These are phyloP conservation scores for Drosophila pachea DNA, from an alignment of 1,140 invertebrate species.

Conservation along the genomic window DNA sequence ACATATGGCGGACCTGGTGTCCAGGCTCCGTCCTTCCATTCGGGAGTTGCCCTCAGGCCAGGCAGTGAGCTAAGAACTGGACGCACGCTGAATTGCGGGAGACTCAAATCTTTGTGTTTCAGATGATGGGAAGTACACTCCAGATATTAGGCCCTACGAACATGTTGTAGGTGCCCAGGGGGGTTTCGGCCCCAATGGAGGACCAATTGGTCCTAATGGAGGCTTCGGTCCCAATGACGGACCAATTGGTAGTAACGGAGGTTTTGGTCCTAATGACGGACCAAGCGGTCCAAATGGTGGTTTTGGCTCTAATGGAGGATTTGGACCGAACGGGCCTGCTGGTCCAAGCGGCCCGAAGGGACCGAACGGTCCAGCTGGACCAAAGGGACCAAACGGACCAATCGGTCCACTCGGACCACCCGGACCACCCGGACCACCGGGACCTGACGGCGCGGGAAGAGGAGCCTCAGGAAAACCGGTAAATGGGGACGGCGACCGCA, in stretches of 20 bases:
- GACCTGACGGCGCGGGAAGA: constrained; percentile 54
- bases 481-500: constrained; percentile 55
- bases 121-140: constrained; percentile 66
- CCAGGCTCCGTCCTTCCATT: constrained; percentile 66
- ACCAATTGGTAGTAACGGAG: constrained; percentile 58
- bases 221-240: constrained; percentile 60
- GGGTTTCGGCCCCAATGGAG: constrained; percentile 49
- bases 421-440: constrained; percentile 59
- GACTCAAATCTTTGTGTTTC: constrained; percentile 70
- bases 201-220: constrained; percentile 59
- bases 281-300: constrained; percentile 45
- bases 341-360: constrained; percentile 60
- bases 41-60: constrained; percentile 60
- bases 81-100: constrained; percentile 10
- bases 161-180: constrained; percentile 53
- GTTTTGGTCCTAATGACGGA: constrained; percentile 53
- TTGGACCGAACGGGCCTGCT: constrained; percentile 57
- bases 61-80: constrained; percentile 55
- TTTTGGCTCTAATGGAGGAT: constrained; percentile 57
- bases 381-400: constrained; percentile 56
- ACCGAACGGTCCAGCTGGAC: constrained; percentile 40
- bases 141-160: constrained; percentile 54
- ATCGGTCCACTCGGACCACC: constrained; percentile 59
- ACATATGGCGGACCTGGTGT: constrained; percentile 64
- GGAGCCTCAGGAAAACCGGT: constrained; percentile 76